Conservation (phyloP, 2,797 vertebrate genomes). For the Pangasius larnaudii region DNA sequence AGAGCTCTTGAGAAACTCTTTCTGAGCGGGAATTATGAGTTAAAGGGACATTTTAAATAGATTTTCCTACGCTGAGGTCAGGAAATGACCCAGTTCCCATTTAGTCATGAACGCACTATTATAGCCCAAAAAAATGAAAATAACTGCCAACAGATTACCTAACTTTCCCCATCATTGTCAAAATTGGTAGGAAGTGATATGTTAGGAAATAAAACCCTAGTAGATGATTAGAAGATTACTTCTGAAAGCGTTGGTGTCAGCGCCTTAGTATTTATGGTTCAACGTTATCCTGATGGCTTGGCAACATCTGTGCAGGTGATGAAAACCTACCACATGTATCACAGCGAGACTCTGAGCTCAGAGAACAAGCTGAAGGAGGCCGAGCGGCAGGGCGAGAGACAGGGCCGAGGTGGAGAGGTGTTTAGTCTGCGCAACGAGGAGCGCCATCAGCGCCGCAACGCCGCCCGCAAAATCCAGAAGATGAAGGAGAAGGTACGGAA, state of each 20-base stretch:
- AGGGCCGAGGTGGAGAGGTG: constrained; percentile 86
- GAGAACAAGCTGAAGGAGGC: constrained; percentile 96
- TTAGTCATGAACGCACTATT: neutral
- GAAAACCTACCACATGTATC: constrained; percentile 99
- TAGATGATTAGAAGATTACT: neutral
- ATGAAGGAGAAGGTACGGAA: constrained; percentile 95
- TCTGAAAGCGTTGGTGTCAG: neutral
- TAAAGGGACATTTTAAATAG: neutral
- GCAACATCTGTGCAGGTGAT: constrained; percentile 83
- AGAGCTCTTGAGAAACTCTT: neutral
- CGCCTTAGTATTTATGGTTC: neutral
- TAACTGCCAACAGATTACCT: neutral
- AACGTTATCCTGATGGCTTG: neutral
- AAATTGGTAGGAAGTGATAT: neutral
- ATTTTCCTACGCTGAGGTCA: neutral
- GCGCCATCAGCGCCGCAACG: constrained; percentile 94
- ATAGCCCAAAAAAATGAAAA: neutral
- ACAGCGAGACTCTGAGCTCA: constrained; percentile 92
- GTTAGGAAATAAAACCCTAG: neutral
- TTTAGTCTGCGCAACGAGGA: constrained; percentile 94
- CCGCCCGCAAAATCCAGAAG: constrained; percentile 98
- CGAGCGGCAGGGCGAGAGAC: constrained; percentile 93
- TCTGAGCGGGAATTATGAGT: neutral
- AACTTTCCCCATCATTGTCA: neutral
- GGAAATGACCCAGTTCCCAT: constrained; percentile 2